Evolutionary conservation across 2,888 invertebrate genomes (phyloP).

Genomic region (Gonocerus acuteangulatus): DNA sequence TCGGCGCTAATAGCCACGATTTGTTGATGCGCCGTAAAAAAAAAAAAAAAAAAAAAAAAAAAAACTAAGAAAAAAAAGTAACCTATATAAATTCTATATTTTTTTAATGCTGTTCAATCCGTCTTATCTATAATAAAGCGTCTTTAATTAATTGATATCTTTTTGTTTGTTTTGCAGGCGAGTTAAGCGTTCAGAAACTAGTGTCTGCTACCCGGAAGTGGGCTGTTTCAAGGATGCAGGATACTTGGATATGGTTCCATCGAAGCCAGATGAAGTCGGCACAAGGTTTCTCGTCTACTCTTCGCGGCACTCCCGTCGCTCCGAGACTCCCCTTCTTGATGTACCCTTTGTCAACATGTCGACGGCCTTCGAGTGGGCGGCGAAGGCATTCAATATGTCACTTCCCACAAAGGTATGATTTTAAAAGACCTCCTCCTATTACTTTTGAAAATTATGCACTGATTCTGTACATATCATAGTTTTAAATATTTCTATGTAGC

Average conservation of each 20-base stretch:
- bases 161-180: no score
- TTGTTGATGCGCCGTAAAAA: no score
- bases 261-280: slow-evolving; percentile 75
- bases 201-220: slow-evolving; percentile 76
- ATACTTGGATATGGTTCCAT: slow-evolving; percentile 81
- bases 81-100: no score
- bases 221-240: slow-evolving; percentile 89
- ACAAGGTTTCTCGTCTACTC: slow-evolving; percentile 47
- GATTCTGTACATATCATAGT: no score
- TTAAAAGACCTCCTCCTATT: not conserved
- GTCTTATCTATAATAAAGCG: no score
- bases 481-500: no score
- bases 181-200: slow-evolving; percentile 13
- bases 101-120: no score
- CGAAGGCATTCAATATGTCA: slow-evolving; percentile 57
- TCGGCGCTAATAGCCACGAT: no score
- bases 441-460: no score
- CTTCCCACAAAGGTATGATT: slow-evolving; percentile 47
- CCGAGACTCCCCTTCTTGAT: slow-evolving; percentile 55
- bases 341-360: slow-evolving; percentile 66
- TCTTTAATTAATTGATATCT: no score
- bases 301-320: slow-evolving; percentile 49
- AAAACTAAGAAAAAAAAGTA: no score
- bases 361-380: slow-evolving; percentile 57
- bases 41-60: no score